phyloP scores from a whole-genome alignment of 2,113 vertebrate genomes.

The Chlamydotis undulata region DNA sequence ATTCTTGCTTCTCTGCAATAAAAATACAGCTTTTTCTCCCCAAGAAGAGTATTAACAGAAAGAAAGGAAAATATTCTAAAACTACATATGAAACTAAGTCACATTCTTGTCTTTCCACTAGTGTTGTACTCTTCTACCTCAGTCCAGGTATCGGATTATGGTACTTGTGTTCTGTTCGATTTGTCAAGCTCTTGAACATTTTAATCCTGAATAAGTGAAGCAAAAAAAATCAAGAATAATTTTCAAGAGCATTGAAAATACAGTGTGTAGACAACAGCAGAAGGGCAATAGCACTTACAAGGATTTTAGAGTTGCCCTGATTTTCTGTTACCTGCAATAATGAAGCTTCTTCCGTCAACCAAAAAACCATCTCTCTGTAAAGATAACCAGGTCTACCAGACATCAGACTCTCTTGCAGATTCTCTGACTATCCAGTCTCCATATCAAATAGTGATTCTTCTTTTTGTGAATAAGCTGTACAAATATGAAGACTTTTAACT shows the following conservation, averaged over 20 bases:
- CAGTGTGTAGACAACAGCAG: background rate
- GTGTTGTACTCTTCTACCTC: background rate
- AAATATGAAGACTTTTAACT: constrained; percentile 26
- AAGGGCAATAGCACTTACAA: background rate
- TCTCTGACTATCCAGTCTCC: background rate
- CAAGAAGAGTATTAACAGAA: background rate
- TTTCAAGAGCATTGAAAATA: background rate
- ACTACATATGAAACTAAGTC: background rate
- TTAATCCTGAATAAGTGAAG: background rate
- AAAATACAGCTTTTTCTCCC: background rate
- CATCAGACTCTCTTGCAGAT: background rate
- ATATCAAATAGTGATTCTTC: constrained; percentile 5
- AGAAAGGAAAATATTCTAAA: background rate
- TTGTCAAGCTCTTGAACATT: background rate
- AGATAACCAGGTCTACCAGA: background rate
- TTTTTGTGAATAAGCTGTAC: constrained; percentile 3
- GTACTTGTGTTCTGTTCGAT: background rate
- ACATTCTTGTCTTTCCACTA: background rate
- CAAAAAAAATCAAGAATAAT: background rate
- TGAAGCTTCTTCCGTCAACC: background rate
- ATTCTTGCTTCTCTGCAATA: background rate
- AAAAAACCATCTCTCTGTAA: background rate
- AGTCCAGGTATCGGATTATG: background rate
- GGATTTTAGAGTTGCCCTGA: background rate
- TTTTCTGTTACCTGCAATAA: background rate